Conservation (phyloP, 1,140 invertebrate genomes). For the Teleogryllus occipitalis region DNA sequence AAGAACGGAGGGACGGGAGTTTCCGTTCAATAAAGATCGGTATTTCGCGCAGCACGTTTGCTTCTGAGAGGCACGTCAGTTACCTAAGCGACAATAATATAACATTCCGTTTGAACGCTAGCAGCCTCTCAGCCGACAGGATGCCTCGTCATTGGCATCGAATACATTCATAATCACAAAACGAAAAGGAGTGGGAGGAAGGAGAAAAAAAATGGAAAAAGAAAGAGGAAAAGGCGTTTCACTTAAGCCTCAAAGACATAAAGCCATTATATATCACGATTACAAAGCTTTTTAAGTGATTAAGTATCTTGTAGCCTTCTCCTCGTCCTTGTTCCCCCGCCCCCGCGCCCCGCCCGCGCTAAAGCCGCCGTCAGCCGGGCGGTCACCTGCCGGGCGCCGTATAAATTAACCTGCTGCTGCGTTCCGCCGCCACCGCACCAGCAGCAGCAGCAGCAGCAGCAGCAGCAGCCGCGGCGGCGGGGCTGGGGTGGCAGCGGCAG, state of each 20-base stretch:
- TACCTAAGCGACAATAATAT: background rate
- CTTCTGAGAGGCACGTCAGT: background rate
- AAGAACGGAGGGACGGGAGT: no score
- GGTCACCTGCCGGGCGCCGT: background rate
- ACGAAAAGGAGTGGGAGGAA: background rate
- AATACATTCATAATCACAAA: background rate
- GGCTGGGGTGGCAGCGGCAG: background rate
- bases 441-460: background rate
- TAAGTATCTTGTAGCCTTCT: slow-evolving; percentile 1
- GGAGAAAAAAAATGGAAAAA: no score
- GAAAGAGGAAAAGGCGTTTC: background rate
- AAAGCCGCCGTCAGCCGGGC: background rate
- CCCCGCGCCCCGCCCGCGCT: no score
- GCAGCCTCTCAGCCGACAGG: background rate
- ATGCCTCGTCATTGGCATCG: background rate
- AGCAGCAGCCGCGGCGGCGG: no score
- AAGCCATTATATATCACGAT: slow-evolving; percentile 1
- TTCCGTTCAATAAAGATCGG: no score
- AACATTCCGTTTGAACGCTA: background rate
- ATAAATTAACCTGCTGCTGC: background rate
- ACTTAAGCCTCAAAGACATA: background rate
- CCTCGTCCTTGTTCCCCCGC: background rate
- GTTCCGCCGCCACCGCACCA: background rate
- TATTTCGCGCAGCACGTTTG: background rate
- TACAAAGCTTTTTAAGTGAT: slow-evolving; percentile 5